Percentiles rank a stretch among this genome's conserved stretches.
Conservation (phyloP, 2,113 vertebrate species). For the Silurus glanis region DNA sequence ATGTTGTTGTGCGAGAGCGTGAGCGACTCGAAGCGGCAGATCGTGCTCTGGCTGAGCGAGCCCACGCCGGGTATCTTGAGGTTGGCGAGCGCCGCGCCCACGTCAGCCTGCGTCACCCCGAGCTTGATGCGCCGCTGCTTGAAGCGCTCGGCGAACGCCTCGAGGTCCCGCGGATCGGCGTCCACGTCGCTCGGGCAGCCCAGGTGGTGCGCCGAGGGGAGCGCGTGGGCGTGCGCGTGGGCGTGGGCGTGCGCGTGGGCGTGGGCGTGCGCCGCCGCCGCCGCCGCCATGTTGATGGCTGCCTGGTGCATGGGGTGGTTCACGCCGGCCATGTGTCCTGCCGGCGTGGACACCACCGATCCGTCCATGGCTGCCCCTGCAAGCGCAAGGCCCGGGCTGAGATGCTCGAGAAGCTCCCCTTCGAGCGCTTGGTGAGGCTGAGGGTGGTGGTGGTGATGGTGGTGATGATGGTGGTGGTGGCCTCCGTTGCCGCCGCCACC, state of each 20-base stretch:
- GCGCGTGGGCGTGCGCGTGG: slow-evolving; percentile 91
- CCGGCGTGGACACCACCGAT: slow-evolving; percentile 92
- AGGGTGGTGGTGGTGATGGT: slow-evolving; percentile 93
- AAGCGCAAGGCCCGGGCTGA: slow-evolving; percentile 91
- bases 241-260: slow-evolving; percentile 83
- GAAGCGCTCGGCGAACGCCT: slow-evolving; percentile 97
- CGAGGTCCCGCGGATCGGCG: slow-evolving; percentile 95
- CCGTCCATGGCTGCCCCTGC: slow-evolving; percentile 90
- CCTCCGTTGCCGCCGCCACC: slow-evolving; percentile 60
- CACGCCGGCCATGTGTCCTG: slow-evolving; percentile 95
- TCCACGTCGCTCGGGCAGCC: slow-evolving; percentile 97
- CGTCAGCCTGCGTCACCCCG: slow-evolving; percentile 95
- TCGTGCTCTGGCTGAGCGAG: slow-evolving; percentile 98
- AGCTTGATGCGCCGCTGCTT: slow-evolving; percentile 98
- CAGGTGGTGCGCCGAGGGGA: slow-evolving; percentile 84
- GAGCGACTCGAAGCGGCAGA: slow-evolving; percentile 97
- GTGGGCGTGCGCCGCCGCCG: slow-evolving; percentile 63
- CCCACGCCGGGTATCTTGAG: slow-evolving; percentile 98
- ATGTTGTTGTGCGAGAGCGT: slow-evolving; percentile 99
- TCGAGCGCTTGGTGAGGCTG: slow-evolving; percentile 96
- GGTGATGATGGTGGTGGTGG: slow-evolving; percentile 84
- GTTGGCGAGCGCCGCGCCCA: slow-evolving; percentile 93
- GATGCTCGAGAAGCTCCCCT: slow-evolving; percentile 95
- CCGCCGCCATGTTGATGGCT: slow-evolving; percentile 95
- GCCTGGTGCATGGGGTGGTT: slow-evolving; percentile 96